Evolutionary conservation across 1,140 invertebrate genomes (phyloP).

Genomic region (Cherax destructor): DNA sequence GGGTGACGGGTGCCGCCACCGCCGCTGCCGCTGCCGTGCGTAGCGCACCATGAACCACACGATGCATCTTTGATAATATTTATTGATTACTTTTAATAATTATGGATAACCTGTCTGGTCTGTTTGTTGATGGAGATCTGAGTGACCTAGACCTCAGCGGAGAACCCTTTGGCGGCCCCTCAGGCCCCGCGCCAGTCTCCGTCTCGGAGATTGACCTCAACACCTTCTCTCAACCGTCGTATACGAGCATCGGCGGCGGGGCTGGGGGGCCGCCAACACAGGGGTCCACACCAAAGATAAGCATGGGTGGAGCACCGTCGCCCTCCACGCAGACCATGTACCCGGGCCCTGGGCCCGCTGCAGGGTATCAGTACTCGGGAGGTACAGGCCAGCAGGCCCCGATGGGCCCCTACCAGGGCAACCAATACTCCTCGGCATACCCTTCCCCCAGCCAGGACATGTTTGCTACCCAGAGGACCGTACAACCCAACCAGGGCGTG

Average conservation of each 20-base stretch:
- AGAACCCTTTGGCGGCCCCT: slow-evolving; percentile 65
- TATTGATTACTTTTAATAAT: slow-evolving; percentile 54
- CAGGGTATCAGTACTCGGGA: slow-evolving; percentile 63
- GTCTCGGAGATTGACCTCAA: slow-evolving; percentile 64
- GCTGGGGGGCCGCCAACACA: slow-evolving; percentile 54
- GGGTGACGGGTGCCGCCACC: slow-evolving; percentile 56
- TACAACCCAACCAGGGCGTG: slow-evolving; percentile 26
- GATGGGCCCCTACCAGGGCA: slow-evolving; percentile 59
- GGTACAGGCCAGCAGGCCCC: slow-evolving; percentile 55
- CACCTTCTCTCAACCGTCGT: slow-evolving; percentile 62
- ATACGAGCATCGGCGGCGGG: slow-evolving; percentile 53
- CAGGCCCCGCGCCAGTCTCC: slow-evolving; percentile 63
- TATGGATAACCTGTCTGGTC: slow-evolving; percentile 71
- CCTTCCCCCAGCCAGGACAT: slow-evolving; percentile 57
- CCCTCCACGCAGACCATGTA: slow-evolving; percentile 53
- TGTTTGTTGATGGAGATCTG: slow-evolving; percentile 71
- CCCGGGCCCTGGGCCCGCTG: slow-evolving; percentile 49
- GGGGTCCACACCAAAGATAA: slow-evolving; percentile 47
- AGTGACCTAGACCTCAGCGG: slow-evolving; percentile 68
- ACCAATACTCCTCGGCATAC: slow-evolving; percentile 56
- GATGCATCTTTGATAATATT: slow-evolving; percentile 66
- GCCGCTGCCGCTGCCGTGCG: slow-evolving; percentile 43
- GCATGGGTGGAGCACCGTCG: slow-evolving; percentile 46
- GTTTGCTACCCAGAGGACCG: slow-evolving; percentile 45
- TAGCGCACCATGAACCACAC: slow-evolving; percentile 52